Base-by-base conservation (phyloP, 2,113 vertebrate genomes). In the Danio rerio region DNA sequence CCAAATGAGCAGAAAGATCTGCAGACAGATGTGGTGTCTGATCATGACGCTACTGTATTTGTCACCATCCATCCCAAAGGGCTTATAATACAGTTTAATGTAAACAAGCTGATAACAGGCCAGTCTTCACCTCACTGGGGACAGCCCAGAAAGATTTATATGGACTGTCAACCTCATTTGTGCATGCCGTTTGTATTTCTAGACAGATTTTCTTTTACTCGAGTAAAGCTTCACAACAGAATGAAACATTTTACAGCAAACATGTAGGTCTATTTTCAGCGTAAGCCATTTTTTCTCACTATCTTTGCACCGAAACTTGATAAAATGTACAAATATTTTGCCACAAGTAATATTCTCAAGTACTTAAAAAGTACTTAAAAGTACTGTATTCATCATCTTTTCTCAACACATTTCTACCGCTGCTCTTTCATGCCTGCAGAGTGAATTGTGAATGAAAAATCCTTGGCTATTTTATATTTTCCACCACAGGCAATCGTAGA, bases 161-260 rank as follows among this genome's bases (percentile, higher is more conserved):
- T 81, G 82, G 77, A 83, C 80, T 13, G 83, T 90, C 88, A 86
- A 83, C 86, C 91, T 87, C 87, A 89, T 88, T 92, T 90, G 88
- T 63, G 76, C 86, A 87, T 65, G 74, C 87, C 87, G 89, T 91
- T 86, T 88, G 84, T 91, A 88, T 89, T 86, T 86, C 18, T 72
- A 53, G 68, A 69, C 13, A 74, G 5, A n/a, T 40, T 73, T 40
- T 31, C 7, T 42, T 59, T 59, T 18, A 3, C 11, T 5, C 16
- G 16, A 45, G 11, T 59, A 13, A 40, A 58, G 16, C 16, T 76
- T 58, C 11, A 9, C 5, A 42, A 8, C 11, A 20, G 40, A 50
- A 13, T 1, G 3, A 40, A 47, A 56, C 8, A 6, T 9, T 73
- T 72, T 74, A 56, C 13, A 43, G 49, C 53, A 53, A 52, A 74